Conservation (phyloP, 2,797 vertebrate species). For the Amblyopsis hoosieri region DNA sequence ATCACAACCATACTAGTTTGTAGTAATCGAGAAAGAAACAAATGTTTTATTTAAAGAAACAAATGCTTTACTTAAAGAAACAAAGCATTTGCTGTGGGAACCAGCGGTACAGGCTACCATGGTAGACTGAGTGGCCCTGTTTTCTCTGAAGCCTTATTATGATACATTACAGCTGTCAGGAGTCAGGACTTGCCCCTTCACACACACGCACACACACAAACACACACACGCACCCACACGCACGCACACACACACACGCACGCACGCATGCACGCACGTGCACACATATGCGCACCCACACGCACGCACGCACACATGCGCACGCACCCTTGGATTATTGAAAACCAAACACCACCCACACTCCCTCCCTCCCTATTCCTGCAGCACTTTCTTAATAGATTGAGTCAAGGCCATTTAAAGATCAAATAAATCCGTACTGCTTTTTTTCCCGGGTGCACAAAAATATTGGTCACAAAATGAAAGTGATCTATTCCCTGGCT, state of each 20-base stretch:
- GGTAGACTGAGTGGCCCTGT: constrained; percentile 16
- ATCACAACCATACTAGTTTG: background rate
- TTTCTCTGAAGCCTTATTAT: constrained; percentile 34
- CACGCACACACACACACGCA: no score
- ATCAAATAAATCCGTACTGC: constrained; percentile 1
- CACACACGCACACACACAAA: background rate
- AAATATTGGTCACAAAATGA: constrained; percentile 1
- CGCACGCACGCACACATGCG: no score
- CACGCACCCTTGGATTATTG: constrained; percentile 26
- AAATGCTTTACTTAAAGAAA: background rate
- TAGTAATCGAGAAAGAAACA: background rate
- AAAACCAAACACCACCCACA: constrained; percentile 22
- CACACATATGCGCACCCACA: no score
- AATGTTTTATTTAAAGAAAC: background rate
- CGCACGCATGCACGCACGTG: background rate
- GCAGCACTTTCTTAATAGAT: constrained; percentile 15
- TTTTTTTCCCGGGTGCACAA: background rate
- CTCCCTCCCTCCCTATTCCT: background rate
- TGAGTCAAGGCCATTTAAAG: constrained; percentile 12
- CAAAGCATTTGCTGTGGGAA: constrained; percentile 13
- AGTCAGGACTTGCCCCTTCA: constrained; percentile 18
- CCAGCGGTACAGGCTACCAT: background rate
- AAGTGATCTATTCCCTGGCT: background rate
- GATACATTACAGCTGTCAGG: constrained; percentile 47
- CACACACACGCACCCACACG: no score